Conservation (phyloP, 2,888 invertebrate genomes). For the Diaphora mendica region DNA sequence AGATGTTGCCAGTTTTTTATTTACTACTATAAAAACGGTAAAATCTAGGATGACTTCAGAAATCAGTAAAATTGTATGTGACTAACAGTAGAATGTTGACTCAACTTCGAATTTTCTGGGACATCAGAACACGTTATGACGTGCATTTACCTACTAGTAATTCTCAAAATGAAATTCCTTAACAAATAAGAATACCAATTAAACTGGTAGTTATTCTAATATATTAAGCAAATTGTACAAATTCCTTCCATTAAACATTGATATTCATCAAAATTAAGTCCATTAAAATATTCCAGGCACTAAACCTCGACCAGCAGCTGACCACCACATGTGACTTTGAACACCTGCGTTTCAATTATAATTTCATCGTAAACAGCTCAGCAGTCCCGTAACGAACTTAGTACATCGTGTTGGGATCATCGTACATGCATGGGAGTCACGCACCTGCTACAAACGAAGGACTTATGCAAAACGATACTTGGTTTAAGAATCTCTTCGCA, state of each 20-base stretch:
- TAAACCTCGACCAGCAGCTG: conserved; percentile 10
- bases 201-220: neutral
- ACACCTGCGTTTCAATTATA: conserved; percentile 15
- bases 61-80: neutral
- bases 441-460: conserved; percentile 10
- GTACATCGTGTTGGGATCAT: neutral
- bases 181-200: neutral
- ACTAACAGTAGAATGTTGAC: neutral
- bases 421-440: neutral
- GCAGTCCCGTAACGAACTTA: conserved; percentile 11
- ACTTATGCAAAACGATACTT: conserved; percentile 10
- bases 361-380: conserved; percentile 5
- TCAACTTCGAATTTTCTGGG: neutral
- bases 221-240: neutral
- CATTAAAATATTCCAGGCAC: neutral
- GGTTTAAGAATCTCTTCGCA: neutral
- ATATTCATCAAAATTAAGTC: neutral
- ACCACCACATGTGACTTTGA: conserved; percentile 1
- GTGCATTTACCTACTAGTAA: neutral
- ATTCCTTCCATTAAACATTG: neutral
- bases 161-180: neutral
- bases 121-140: neutral
- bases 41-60: neutral
- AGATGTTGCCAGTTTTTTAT: neutral
- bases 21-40: neutral